phyloP scores from a whole-genome alignment of 2,888 invertebrate genomes.

The Platycheirus rosarum region DNA sequence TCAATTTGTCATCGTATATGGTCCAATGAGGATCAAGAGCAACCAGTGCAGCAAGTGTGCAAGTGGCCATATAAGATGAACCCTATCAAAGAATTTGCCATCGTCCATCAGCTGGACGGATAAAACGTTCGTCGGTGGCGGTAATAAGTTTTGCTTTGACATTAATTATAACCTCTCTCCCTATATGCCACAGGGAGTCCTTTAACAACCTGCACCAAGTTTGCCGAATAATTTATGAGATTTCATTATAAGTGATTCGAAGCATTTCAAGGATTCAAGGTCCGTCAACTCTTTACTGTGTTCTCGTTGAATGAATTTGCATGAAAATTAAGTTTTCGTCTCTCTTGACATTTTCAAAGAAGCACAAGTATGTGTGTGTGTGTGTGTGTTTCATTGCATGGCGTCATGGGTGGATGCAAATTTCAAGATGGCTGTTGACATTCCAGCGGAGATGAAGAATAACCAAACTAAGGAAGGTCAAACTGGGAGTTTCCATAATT shows the following conservation, averaged over 20 bases:
- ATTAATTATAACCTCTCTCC: slow-evolving; percentile 44
- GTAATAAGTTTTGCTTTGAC: slow-evolving; percentile 55
- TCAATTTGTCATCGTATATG: slow-evolving; percentile 50
- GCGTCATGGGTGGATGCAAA: slow-evolving; percentile 40
- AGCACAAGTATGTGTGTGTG: background rate
- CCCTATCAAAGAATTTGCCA: slow-evolving; percentile 17
- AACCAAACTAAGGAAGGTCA: slow-evolving; percentile 22
- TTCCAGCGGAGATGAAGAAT: slow-evolving; percentile 6
- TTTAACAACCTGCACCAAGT: slow-evolving; percentile 4
- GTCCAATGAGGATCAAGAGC: background rate
- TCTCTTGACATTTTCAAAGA: slow-evolving; percentile 14
- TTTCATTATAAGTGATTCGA: slow-evolving; percentile 47
- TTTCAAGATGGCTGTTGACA: slow-evolving; percentile 34
- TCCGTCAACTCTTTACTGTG: slow-evolving; percentile 26
- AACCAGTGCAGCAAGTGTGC: slow-evolving; percentile 11
- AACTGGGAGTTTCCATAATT: background rate
- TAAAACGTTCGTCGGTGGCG: slow-evolving; percentile 42
- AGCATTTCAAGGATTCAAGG: slow-evolving; percentile 47
- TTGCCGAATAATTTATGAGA: slow-evolving; percentile 65
- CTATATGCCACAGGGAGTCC: background rate
- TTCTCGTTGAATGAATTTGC: slow-evolving; percentile 55
- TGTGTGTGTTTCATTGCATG: slow-evolving; percentile 20
- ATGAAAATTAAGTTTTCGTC: slow-evolving; percentile 64
- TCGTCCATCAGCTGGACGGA: slow-evolving; percentile 37
- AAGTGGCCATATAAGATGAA: slow-evolving; percentile 26